Percentiles rank a stretch among this genome's conserved stretches.
These are phyloP conservation scores for Indri indri DNA, from an alignment of 2,113 vertebrate genomes.

Conservation along the genomic window DNA sequence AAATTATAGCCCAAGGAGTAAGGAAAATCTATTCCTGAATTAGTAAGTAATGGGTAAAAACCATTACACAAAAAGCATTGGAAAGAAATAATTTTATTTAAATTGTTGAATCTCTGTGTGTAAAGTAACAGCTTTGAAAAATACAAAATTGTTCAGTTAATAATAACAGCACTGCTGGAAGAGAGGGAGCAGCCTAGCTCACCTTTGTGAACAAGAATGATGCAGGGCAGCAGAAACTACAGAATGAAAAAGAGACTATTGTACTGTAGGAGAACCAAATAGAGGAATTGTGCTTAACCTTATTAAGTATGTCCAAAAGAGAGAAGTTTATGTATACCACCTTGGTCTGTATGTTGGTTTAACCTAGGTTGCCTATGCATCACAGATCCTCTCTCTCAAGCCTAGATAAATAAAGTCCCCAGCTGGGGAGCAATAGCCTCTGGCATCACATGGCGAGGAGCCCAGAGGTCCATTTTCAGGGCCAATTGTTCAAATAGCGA, in stretches of 20 bases:
- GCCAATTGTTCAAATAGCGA: accelerated
- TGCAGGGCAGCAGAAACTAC: accelerated
- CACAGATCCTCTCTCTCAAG: background rate
- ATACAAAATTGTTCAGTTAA: background rate
- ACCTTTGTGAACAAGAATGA: background rate
- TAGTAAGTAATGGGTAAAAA: background rate
- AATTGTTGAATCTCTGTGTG: background rate
- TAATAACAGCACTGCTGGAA: background rate
- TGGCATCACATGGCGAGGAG: background rate
- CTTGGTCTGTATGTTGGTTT: background rate
- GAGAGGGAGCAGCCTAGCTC: accelerated
- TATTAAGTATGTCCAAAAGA: background rate
- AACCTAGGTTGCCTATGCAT: accelerated
- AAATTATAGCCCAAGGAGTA: background rate
- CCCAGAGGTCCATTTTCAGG: background rate
- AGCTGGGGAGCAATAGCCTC: background rate
- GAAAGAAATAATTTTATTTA: background rate
- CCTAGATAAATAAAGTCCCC: background rate
- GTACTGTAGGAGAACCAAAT: background rate
- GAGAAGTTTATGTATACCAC: background rate
- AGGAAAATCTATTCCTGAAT: background rate
- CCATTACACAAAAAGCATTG: background rate
- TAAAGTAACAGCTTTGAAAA: background rate
- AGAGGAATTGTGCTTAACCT: background rate
- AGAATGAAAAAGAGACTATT: background rate